phyloP scores from a whole-genome alignment of 2,888 invertebrate species.

The Lagria hirta region DNA sequence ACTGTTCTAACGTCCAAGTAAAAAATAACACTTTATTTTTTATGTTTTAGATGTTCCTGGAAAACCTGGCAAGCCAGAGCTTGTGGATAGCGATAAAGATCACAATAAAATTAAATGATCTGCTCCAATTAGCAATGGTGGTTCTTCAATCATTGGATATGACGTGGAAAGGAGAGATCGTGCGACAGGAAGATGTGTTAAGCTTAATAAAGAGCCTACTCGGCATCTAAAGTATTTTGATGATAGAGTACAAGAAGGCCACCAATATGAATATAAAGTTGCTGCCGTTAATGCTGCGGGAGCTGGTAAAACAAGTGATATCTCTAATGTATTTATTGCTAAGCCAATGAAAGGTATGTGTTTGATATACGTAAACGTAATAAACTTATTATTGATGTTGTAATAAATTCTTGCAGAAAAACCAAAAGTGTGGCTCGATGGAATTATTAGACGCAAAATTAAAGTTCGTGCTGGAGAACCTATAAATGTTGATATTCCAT shows the following conservation, averaged over 20 bases:
- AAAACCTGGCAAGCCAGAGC: conserved; percentile 88
- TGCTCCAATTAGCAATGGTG: conserved; percentile 93
- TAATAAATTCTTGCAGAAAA: conserved; percentile 63
- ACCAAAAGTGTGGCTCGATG: conserved; percentile 87
- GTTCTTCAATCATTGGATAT: conserved; percentile 91
- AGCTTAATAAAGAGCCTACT: conserved; percentile 83
- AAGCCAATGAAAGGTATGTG: conserved; percentile 77
- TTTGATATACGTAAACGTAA: no score
- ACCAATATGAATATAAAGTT: conserved; percentile 92
- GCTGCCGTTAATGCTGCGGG: conserved; percentile 93
- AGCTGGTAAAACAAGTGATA: conserved; percentile 85
- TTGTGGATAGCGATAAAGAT: conserved; percentile 90
- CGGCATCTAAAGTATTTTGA: conserved; percentile 73
- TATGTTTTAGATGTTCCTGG: conserved; percentile 76
- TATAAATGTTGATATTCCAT: conserved; percentile 89
- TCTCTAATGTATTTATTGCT: conserved; percentile 80
- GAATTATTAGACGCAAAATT: conserved; percentile 85
- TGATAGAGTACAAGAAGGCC: conserved; percentile 85
- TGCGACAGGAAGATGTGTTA: conserved; percentile 91
- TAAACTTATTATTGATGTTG: conserved; percentile 4
- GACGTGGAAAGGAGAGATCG: conserved; percentile 89
- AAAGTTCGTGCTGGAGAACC: conserved; percentile 97
- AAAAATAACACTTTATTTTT: no score
- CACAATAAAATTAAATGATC: conserved; percentile 96
- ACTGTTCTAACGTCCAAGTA: no score